A percentile compares a stretch with the other conserved stretches of the same genome.
Conservation (phyloP, 2,888 invertebrate genomes). For the Nemurella pictetii region DNA sequence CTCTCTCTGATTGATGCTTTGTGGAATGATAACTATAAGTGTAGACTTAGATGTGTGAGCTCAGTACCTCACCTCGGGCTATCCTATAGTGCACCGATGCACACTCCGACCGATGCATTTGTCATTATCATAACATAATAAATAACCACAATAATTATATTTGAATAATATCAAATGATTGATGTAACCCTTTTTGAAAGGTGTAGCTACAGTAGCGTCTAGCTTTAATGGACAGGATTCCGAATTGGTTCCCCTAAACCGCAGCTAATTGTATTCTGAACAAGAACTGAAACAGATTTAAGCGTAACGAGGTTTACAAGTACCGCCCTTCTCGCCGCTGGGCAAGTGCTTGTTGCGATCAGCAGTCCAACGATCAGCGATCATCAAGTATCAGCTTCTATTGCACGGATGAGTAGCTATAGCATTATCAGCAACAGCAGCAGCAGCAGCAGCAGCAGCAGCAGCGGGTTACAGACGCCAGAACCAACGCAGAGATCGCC, state of each 20-base stretch:
- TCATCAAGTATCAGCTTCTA: neutral
- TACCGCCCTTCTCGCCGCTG: neutral
- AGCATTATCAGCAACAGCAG: no score
- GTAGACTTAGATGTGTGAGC: no score
- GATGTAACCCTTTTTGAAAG: conserved; percentile 18
- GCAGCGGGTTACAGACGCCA: no score
- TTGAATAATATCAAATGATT: conserved; percentile 17
- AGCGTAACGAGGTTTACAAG: conserved; percentile 28
- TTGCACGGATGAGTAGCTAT: neutral
- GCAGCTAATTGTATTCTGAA: conserved; percentile 36
- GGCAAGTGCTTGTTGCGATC: neutral
- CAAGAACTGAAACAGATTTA: conserved; percentile 34
- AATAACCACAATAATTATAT: conserved; percentile 12
- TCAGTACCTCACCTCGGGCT: no score
- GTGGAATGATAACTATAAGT: neutral
- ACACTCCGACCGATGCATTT: neutral
- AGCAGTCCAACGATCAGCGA: neutral
- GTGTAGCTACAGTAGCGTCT: conserved; percentile 23
- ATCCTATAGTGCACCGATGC: no score
- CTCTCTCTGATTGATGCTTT: neutral
- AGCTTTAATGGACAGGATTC: conserved; percentile 33
- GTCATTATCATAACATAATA: conserved; percentile 10
- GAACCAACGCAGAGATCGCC: no score
- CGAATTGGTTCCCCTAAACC: conserved; percentile 37
- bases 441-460: no score